Base-by-base conservation (phyloP, 2,888 invertebrate species). In the Idaea dimidiata region DNA sequence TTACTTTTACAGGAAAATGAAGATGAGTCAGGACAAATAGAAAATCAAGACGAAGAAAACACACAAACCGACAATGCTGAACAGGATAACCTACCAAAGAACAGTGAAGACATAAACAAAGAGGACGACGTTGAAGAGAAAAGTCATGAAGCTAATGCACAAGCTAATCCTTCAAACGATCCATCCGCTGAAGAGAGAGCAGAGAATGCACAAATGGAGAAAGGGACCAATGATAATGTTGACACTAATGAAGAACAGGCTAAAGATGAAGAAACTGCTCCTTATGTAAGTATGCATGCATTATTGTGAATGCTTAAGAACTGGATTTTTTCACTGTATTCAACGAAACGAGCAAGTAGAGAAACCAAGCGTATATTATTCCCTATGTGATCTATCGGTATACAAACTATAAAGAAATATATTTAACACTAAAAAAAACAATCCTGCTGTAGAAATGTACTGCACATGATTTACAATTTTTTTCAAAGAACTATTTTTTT, bases 111-210 rank as follows among this genome's bases (percentile, higher is more conserved):
- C 53, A 86, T 93, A 14, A 83, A 88, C 10, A 84, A 89, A 65
- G 83, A 89, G 62, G 91, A 92, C 71, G 81, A 87, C 64, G 77
- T 86, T 0, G 91, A 92, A 60, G 84, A 93, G 32, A 87, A 92
- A 64, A 83, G 86, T 18, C 87, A 86, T 53, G 91, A 93, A 59
- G 83, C 93, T 0, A 93, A 93, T 68, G 92, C 93, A 62, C 87
- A 93, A 71, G 91, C 94, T 1, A 92, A 92, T 71, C 91, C 91
- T 1, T 90, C 91, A 61, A 84, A 93, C 66, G 91, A 93, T 57
- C 89, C 93, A 0, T 83, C 92, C 0, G 86, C 89, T 0, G 90
- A 93, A 53, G 88, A 93, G 17, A 89, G 84, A 58, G 89, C 88
- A 0, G 93, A 94, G 63, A 93, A 93, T 57, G 93, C 93, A 0